Base-by-base conservation (phyloP, 2,113 vertebrate genomes). In the Ciconia boyciana region DNA sequence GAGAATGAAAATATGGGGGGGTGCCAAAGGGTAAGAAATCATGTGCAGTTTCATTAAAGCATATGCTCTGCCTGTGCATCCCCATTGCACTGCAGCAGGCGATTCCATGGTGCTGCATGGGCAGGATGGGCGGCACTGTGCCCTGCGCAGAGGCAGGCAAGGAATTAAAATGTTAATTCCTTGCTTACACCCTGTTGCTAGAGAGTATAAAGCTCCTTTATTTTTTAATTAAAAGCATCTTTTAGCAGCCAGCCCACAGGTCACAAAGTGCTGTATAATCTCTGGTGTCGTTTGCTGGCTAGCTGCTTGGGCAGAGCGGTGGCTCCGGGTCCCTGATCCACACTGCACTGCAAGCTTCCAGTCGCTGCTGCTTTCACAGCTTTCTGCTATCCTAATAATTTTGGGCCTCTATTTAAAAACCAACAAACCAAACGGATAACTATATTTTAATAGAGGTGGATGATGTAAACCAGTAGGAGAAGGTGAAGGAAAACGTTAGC, bases 61-160 rank as follows among this genome's bases (percentile, higher is more conserved):
- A 1, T 11, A 7, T 34, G n/a, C 58, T 71, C 41, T 80, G 55
- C n/a, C 41, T 14, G 14, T 25, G 29, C 54, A 13, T 61, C 46
- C 79, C 44, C 1, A 0, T 39, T 61, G 55, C 39, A 13, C 54
- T 18, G 39, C 28, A 46, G 24, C 39, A 16, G 18, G 34, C 14
- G 7, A 65, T 58, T 31, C 51, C 14, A 1, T 24, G 51, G 34
- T 7, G 57, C 57, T 5, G 15, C 0, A 1, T 25, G n/a, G 58
- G 12, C 31, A 72, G 68, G 20, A 58, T 36, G 26, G 16, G 58
- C 51, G 36, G 21, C 36, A 32, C 4, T 4, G 6, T 32, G 5
- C 41, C 62, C 28, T 46, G 48, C 17, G 34, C 48, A 39, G 75
- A 22, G 24, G 17, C 75, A 39, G 66, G 57, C 39, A 13, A 32